Evolutionary conservation across 1,140 invertebrate species (phyloP).

Genomic region (Bactericera cockerelli): DNA sequence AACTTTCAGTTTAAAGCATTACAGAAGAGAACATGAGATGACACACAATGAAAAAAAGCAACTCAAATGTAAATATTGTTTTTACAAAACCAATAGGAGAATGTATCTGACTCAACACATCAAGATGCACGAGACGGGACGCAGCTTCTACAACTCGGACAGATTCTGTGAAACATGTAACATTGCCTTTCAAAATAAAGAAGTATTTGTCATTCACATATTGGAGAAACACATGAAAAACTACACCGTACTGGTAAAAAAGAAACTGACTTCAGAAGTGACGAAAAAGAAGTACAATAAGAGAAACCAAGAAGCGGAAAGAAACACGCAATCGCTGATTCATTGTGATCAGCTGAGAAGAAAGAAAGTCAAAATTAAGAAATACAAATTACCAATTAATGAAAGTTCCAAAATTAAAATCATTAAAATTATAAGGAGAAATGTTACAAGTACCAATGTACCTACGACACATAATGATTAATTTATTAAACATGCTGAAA

Average conservation of each 20-base stretch:
- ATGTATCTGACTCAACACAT: background rate
- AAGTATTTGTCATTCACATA: slow-evolving; percentile 4
- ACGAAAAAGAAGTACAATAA: too few species aligned
- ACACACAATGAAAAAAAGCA: background rate
- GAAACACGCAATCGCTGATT: too few species aligned
- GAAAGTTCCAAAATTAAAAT: too few species aligned
- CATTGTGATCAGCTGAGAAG: too few species aligned
- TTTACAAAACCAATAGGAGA: background rate
- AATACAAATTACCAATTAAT: background rate
- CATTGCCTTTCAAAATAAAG: background rate
- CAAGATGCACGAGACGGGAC: background rate
- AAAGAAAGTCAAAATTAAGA: background rate
- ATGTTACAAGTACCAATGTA: too few species aligned
- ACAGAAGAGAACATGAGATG: background rate
- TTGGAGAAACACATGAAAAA: slow-evolving; percentile 1
- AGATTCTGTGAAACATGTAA: slow-evolving; percentile 4
- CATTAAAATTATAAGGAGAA: too few species aligned
- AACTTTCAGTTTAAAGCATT: slow-evolving; percentile 3
- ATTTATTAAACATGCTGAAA: too few species aligned
- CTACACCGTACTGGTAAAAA: background rate
- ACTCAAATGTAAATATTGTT: slow-evolving; percentile 8
- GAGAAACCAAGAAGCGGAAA: too few species aligned
- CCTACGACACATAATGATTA: too few species aligned
- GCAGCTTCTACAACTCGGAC: background rate
- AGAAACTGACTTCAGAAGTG: background rate